Base-by-base conservation (phyloP, 2,113 vertebrate genomes). In the Ondatra zibethicus region DNA sequence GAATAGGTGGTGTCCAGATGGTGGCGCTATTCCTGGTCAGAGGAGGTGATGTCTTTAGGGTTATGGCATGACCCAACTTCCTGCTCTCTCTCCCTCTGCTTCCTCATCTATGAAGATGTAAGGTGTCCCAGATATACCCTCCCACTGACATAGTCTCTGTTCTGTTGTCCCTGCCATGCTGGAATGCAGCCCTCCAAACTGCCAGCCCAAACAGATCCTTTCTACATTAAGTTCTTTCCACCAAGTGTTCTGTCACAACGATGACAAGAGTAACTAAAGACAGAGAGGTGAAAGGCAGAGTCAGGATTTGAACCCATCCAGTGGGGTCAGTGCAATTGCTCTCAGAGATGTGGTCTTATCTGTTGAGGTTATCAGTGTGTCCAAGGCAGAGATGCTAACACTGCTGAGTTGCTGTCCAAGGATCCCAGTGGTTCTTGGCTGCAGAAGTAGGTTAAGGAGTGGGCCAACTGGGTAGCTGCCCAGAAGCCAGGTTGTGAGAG, bases 401-500 rank as follows among this genome's bases (percentile, higher is more conserved):
- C 2, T 8, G 77, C 23, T 2, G 25, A 70, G 61, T 25, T 76
- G 91, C 88, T 66, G 7, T 23, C 61, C 58, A 86, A 73, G 81
- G 89, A 94, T 81, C 77, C 25, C 10, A 45, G 70, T 39, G 29
- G 93, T 82, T 92, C 88, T 95, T 96, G 95, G 96, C 81, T 89
- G 55, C 87, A 84, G 82, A 97, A 78, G 70, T 87, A 84, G 68
- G 82, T 91, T 75, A 72, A 94, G 33, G 81, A 91, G 45, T 88
- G 94, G 95, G 93, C 96, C 93, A 94, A 66, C 72, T 96, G 76
- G 86, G 95, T 50, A 39, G 76, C 70, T 81, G 77, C 89, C 91
- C 86, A 42, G 86, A 96, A 86, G 58, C 55, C 61, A 61, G 87
- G 75, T 89, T 94, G 47, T 31, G 78, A 58, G 63, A 47, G 19